Evolutionary conservation across 2,797 vertebrate genomes (phyloP), one percentile per base, ranked within the genome.

Genomic region (Coregonus sp.): DNA sequence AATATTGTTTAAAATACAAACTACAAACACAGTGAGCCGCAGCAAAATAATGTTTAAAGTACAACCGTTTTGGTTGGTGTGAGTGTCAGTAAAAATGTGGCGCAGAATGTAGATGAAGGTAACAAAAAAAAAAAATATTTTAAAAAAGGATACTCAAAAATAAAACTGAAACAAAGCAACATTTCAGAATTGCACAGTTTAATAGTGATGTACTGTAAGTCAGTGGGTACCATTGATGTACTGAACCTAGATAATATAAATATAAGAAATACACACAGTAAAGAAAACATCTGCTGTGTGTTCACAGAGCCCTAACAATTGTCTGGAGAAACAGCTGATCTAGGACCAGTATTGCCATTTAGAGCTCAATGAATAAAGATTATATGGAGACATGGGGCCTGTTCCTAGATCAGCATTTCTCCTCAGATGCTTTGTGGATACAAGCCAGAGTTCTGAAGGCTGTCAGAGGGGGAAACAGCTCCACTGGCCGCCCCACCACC

Each of bases 181-280:
- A 88, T 91, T 91, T 90, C 80, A 86, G 85, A 86, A 92, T 90
- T 91, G 89, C 88, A 92, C 90, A 80, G 86, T 70, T 86, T 91
- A 92, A 93, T 91, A 93, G 91, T 93, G 91, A 89, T 79, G 52
- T 72, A 80, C 78, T 73, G 29, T 74, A 4, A 9, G 37, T 35
- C 2, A 31, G 77, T 80, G 73, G 84, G 70, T 65, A 80, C 83
- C 69, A 79, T 73, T 79, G 86, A 80, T 86, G 86, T 89, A 40
- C 29, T 56, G 18, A 33, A 82, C 82, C 75, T 77, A 1, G n/a
- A 9, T 25, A 29, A 29, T 63, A 25, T 56, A 1, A 18, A 81
- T 72, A 70, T 66, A 80, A 35, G 73, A 82, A 66, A 6, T 7
- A 73, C 66, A 78, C 77, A 82, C 86, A 18, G 35, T 5, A 35